Percentiles rank a stretch among this genome's conserved stretches.
These are phyloP conservation scores for Podarcis muralis DNA, from an alignment of 2,113 vertebrate species.

Conservation along the genomic window DNA sequence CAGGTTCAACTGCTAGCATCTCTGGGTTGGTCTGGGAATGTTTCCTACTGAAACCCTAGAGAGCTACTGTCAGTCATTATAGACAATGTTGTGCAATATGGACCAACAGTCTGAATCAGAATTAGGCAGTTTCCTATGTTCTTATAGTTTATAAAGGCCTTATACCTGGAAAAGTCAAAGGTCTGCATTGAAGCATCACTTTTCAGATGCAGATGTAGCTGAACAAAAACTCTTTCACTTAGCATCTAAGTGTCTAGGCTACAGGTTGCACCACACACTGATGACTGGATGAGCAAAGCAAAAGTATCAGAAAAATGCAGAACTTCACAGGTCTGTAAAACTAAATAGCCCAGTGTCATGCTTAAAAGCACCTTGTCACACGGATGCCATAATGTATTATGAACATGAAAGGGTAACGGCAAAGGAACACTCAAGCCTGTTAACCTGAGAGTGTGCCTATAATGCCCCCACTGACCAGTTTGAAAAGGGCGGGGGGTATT, in stretches of 20 bases:
- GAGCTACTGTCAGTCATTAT: too few species aligned
- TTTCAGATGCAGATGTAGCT: background rate
- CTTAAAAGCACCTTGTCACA: constrained; percentile 18
- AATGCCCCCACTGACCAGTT: background rate
- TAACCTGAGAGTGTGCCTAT: constrained; percentile 3
- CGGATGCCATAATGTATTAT: background rate
- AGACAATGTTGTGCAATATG: too few species aligned
- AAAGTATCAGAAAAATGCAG: constrained; percentile 12
- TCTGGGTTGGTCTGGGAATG: too few species aligned
- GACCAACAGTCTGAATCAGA: too few species aligned
- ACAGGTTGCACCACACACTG: background rate
- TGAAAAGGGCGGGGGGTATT: constrained; percentile 10
- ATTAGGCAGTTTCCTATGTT: too few species aligned
- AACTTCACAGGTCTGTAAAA: constrained; percentile 30
- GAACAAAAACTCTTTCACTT: background rate
- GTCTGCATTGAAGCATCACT: background rate
- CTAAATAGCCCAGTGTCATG: constrained; percentile 3
- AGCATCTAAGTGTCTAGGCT: background rate
- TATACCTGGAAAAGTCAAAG: too few species aligned
- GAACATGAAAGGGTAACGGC: background rate
- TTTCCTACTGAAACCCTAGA: too few species aligned
- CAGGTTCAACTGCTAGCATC: too few species aligned
- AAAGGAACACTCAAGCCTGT: background rate
- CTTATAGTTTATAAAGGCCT: background rate
- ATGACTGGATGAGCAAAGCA: background rate